Evolutionary conservation across 2,797 vertebrate species (phyloP).

Genomic region (Cephalopachus bancanus): DNA sequence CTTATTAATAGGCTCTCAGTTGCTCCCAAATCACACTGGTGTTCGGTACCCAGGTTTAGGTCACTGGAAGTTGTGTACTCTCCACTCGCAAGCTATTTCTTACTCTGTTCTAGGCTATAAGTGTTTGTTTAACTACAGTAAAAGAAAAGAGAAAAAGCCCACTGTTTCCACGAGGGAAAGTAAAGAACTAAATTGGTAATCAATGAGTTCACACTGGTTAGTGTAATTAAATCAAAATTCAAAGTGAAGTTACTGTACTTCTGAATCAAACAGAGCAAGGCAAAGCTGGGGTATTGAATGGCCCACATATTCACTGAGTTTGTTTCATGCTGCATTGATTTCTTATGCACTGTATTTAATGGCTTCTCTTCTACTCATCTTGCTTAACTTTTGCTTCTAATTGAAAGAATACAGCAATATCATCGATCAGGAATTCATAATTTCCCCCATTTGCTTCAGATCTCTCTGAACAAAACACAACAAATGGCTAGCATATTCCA

Average conservation of each 20-base stretch:
- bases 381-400: constrained; percentile 30
- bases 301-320: neutral
- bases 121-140: neutral
- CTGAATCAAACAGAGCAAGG: neutral
- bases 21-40: neutral
- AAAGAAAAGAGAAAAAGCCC: neutral
- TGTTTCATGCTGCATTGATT: neutral
- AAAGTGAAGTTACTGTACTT: constrained; percentile 1
- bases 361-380: neutral
- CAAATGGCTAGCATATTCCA: neutral
- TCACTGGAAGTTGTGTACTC: neutral
- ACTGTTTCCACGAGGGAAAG: neutral
- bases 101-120: neutral
- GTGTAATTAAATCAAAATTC: constrained; percentile 59
- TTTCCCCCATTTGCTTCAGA: neutral
- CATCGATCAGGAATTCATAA: neutral
- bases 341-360: neutral
- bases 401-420: neutral
- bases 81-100: neutral
- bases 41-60: neutral
- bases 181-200: neutral
- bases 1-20: neutral
- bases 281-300: neutral
- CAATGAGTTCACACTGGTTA: neutral
- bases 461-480: neutral